Base-by-base conservation (phyloP, 1,140 invertebrate species). In the Agrilus planipennis region DNA sequence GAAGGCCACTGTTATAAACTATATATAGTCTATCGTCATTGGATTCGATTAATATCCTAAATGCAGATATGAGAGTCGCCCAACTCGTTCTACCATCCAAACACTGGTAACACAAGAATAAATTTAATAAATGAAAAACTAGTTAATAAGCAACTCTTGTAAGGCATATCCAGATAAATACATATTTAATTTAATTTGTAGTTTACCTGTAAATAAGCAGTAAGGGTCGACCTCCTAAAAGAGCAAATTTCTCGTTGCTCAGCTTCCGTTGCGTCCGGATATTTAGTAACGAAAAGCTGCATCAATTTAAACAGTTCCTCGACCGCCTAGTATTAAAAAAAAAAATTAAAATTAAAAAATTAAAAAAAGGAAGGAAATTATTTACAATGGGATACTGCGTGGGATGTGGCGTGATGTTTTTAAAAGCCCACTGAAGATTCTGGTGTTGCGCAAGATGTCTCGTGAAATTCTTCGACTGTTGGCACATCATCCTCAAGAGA, bases 361-460 rank as follows among this genome's bases (percentile, higher is more conserved):
- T 21, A 35, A 43, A 34, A 11, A 20, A 16, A 12, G 31, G 6
- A 40, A 25, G 21, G n/a, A 18, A 11, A 25, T 17, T 25, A 62
- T 67, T 69, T 62, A 81, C 80, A 15, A 76, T 76, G 25, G 83
- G 78, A 67, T 95, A 95, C 53, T 94, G 88, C 17, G 86, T 87
- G 12, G 87, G 86, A 69, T 91, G 89, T 11, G 88, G 88, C 14
- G 88, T 89, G 38, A 95, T 93, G 59, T 94, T 93, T 55, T 92
- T 88, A 62, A 93, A 94, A 32, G 90, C 90, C 90, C 90, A 95
- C 57, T 89, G 85, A 27, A 94, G 78, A 67, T 95, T 94, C 66
- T 93, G 89, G 71, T 95, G 90, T 45, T 78, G 77, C 1, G 88
- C 85, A 17, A 94, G 66, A 55, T 87, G 78, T 39, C 87, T 72